Conservation (phyloP, 2,797 vertebrate species). For the Allobates femoralis region DNA sequence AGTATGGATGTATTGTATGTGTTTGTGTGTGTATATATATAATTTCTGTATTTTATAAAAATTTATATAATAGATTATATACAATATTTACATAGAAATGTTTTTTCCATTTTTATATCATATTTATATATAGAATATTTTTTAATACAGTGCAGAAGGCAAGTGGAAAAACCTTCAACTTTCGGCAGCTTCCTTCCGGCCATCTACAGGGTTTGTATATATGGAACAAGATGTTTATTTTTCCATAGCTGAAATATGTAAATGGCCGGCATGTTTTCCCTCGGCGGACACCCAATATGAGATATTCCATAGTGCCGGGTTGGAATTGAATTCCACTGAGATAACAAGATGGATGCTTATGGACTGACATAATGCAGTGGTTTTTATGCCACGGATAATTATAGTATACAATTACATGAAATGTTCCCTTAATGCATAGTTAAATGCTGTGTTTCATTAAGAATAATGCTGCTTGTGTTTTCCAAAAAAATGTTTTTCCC, state of each 20-base stretch:
- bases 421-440: constrained; percentile 43
- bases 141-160: background rate
- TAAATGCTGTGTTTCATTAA: constrained; percentile 46
- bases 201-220: constrained; percentile 26
- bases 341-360: constrained; percentile 55
- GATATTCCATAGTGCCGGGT: constrained; percentile 33
- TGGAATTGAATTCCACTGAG: constrained; percentile 50
- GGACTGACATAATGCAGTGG: constrained; percentile 52
- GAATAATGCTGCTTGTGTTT: constrained; percentile 51
- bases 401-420: constrained; percentile 51
- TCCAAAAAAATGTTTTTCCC: background rate
- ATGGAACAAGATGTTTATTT: constrained; percentile 53
- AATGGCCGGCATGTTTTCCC: constrained; percentile 49
- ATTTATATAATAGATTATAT: too few relatives aligned
- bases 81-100: too few relatives aligned
- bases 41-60: too few relatives aligned
- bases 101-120: too few relatives aligned
- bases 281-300: constrained; percentile 20
- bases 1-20: too few relatives aligned
- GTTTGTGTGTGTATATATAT: too few relatives aligned
- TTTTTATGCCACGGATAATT: constrained; percentile 50
- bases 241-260: constrained; percentile 51
- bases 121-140: background rate
- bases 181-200: background rate
- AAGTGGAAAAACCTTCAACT: background rate